Conservation (phyloP, 2,113 vertebrate genomes). For the Cebidichthys violaceus region DNA sequence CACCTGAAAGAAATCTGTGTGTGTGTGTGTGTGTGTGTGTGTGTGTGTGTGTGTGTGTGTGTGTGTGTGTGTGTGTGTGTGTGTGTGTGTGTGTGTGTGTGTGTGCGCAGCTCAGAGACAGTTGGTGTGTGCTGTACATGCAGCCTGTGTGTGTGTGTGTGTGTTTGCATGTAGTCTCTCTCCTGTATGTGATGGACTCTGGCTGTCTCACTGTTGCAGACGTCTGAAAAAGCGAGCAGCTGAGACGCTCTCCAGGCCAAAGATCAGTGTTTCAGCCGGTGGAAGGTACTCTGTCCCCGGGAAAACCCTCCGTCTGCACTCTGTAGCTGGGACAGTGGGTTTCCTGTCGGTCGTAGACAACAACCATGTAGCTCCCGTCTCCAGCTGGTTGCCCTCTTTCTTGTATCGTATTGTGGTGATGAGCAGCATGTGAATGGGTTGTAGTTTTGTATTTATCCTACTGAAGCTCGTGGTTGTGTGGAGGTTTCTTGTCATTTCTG, state of each 20-base stretch:
- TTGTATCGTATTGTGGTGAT: slow-evolving; percentile 11
- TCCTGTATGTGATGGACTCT: slow-evolving; percentile 66
- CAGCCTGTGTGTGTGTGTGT: slow-evolving; percentile 26
- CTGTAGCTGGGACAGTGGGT: slow-evolving; percentile 61
- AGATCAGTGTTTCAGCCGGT: slow-evolving; percentile 67
- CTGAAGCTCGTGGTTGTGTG: not conserved
- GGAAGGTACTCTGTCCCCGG: slow-evolving; percentile 71
- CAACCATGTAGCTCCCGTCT: slow-evolving; percentile 11
- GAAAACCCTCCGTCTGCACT: slow-evolving; percentile 42
- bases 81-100: not conserved
- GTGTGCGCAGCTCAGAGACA: slow-evolving; percentile 2
- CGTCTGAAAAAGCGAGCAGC: slow-evolving; percentile 72
- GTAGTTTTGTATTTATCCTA: not conserved
- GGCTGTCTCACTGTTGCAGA: slow-evolving; percentile 85
- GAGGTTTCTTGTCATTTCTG: not conserved
- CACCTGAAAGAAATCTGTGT: not conserved
- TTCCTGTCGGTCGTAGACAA: slow-evolving; percentile 57
- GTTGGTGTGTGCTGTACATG: not conserved
- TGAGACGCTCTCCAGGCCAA: slow-evolving; percentile 71
- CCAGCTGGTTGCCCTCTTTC: slow-evolving; percentile 9
- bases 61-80: not conserved
- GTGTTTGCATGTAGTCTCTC: slow-evolving; percentile 54
- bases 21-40: not conserved
- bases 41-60: not conserved
- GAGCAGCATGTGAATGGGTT: slow-evolving; percentile 44